phyloP scores from a whole-genome alignment of 2,888 invertebrate genomes.

The Globia sparganii region DNA sequence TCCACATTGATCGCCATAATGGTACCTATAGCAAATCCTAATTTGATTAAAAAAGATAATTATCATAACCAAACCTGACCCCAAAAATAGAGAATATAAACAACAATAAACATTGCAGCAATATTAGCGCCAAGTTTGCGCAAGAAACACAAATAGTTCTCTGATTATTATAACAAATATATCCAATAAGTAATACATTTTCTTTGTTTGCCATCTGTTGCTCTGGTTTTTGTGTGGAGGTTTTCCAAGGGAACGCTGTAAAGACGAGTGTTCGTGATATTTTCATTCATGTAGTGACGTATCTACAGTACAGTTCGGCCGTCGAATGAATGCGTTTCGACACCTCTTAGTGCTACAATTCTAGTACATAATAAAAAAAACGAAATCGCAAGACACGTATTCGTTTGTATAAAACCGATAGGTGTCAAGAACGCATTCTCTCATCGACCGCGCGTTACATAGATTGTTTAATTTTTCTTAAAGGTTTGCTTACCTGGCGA shows the following conservation, averaged over 20 bases:
- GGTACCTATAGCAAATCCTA: no score
- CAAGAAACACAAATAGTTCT: constrained; percentile 27
- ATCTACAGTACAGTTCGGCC: background rate
- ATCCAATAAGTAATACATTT: constrained; percentile 33
- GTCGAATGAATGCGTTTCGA: background rate
- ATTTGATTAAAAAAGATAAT: background rate
- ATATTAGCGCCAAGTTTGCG: background rate
- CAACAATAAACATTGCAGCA: background rate
- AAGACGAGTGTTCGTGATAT: background rate
- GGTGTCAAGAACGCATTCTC: no score
- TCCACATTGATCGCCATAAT: background rate
- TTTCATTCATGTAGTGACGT: constrained; percentile 2
- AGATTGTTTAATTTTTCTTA: background rate
- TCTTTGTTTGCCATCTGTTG: constrained; percentile 33
- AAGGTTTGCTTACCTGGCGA: background rate
- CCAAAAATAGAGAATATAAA: constrained; percentile 1
- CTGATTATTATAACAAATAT: constrained; percentile 20
- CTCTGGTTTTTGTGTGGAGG: background rate
- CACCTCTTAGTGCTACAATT: no score
- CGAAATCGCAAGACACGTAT: no score
- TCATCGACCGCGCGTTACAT: no score
- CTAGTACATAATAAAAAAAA: no score
- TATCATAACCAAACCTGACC: background rate
- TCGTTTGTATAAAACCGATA: no score
- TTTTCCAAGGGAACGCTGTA: constrained; percentile 8